Base-by-base conservation (phyloP, 2,113 vertebrate genomes). In the Leucosticte australis region DNA sequence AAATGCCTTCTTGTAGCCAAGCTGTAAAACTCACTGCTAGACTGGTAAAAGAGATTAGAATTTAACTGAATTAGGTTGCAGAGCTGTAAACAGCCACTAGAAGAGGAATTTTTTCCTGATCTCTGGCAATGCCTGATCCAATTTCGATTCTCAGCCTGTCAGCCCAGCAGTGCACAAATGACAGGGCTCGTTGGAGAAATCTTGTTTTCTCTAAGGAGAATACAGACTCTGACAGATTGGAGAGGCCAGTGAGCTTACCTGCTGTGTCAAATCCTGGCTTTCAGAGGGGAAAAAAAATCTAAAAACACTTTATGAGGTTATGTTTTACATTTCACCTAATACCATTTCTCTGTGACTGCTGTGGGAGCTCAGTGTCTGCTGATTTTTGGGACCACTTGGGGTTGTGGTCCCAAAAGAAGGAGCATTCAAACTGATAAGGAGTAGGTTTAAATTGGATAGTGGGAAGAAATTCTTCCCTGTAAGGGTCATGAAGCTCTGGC, bases 391-490 rank as follows among this genome's bases (percentile, higher is more conserved):
- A 41, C 41, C 41, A 41, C 41, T 13, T 41, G 41, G 15, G 7
- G 11, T 31, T 0, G 0, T 8, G 4, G 2, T 17, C 46, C 41
- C 16, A 18, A 31, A 71, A 59, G 46, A 6, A 46, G 42, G 46
- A 56, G 11, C 27, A 3, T 37, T 26, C 16, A 69, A 28, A 69
- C 15, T 33, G n/a, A 33, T 3, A 33, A 12, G 19, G n/a, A 46
- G 28, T 46, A 69, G 46, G 46, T 37, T 60, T 37, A 46, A 10
- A 39, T n/a, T 17, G 19, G 15, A 28, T 53, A 53, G 5, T 46
- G 55, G 23, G 23, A 52, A 69, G 19, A 8, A 39, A 33, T n/a
- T 59, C 11, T 44, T 68, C 27, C 37, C 9, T 52, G 14, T 11
- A 30, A 37, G 26, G 37, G 16, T 42, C 7, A 2, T 1, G 9